Base-by-base conservation (phyloP, 2,888 invertebrate genomes). In the Amphimallon solstitiale region DNA sequence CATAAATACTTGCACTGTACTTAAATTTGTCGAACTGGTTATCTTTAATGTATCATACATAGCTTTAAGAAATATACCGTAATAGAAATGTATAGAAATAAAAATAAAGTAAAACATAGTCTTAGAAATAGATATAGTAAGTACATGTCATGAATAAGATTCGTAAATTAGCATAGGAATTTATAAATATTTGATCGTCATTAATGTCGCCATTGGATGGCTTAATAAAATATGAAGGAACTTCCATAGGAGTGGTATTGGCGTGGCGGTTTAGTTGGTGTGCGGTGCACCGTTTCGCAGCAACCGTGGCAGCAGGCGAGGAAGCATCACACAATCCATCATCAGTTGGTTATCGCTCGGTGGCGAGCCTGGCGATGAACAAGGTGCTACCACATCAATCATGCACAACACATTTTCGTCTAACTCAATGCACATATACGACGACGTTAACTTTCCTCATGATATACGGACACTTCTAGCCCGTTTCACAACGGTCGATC, bases 341-440 rank as follows among this genome's bases (percentile, higher is more conserved):
- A 71, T 71, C 70, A 65, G 65, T 67, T 68, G 70, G 69, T 70
- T 70, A 70, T 70, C 70, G 69, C 68, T 65, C 61, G 63, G 73
- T 65, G 72, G 76, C 70, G 73, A 72, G 70, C 71, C 73, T 5
- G 70, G 72, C 73, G 71, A 74, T 73, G 73, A 75, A 75, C 74
- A 73, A 72, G 70, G 69, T 67, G 67, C 63, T 54, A 68, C 71
- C 72, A 73, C 76, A 76, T 76, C 76, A 75, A 76, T 76, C 76
- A 76, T 74, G 64, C 64, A 65, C 63, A n/a, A n/a, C n/a, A 63
- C 62, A 56, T 40, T 51, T 35, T 62, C 65, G 43, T 67, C 60
- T 66, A 67, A 54, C 38, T 54, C 63, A 63, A 15, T 46, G 45
- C 46, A 63, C 38, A 63, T 51, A 15, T 38, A 15, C 12, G 14